phyloP scores from a whole-genome alignment of 2,113 vertebrate species.

The Leptobrachium ailaonicum region DNA sequence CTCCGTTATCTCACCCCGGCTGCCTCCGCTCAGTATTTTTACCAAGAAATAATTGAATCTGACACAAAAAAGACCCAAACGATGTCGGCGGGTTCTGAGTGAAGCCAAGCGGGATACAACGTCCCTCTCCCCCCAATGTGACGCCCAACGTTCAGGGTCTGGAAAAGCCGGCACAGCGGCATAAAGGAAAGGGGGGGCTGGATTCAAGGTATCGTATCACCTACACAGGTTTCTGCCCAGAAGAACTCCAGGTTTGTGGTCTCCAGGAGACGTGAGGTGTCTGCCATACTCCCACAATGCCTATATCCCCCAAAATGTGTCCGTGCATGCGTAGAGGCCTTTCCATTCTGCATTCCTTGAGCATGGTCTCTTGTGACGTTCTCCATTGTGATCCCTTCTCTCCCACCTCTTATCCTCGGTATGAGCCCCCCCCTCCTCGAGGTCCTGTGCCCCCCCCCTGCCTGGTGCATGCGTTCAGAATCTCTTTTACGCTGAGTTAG shows the following conservation, averaged over 20 bases:
- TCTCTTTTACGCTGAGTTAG: conserved; percentile 7
- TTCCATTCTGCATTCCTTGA: neutral
- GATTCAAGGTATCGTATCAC: no score
- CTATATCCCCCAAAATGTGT: neutral
- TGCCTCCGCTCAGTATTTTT: conserved; percentile 26
- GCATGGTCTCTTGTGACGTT: neutral
- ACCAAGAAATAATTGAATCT: conserved; percentile 3
- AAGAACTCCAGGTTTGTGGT: neutral
- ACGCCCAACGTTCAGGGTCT: no score
- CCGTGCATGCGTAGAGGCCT: conserved; percentile 18
- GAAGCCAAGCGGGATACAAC: neutral
- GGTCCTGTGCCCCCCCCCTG: neutral
- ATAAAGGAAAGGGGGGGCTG: no score
- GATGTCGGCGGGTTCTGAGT: neutral
- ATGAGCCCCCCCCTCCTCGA: neutral
- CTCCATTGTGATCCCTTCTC: neutral
- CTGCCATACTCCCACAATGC: neutral
- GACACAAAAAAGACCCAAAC: neutral
- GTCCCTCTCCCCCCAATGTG: no score
- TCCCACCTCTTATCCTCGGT: neutral
- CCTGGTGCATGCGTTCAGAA: conserved; percentile 42
- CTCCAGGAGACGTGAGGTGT: neutral
- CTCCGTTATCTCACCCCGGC: conserved; percentile 11
- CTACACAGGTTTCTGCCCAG: neutral
- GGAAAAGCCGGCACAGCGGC: no score